These are phyloP conservation scores for Drosophila ambigua DNA, from an alignment of 1,140 invertebrate genomes.

Conservation along the genomic window DNA sequence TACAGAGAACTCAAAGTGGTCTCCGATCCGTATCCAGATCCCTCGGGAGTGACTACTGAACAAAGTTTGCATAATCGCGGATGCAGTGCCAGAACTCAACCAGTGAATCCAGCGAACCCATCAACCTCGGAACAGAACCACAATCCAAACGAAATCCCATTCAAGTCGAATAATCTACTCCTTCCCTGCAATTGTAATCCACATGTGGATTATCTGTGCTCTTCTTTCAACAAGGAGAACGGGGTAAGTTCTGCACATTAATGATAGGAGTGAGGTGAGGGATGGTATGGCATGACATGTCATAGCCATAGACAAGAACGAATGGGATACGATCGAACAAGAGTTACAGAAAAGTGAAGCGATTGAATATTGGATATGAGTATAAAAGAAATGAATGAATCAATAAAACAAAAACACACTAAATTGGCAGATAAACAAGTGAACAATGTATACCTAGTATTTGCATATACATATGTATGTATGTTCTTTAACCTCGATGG, in stretches of 20 bases:
- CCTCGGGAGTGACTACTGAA: conserved; percentile 33
- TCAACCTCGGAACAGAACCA: neutral
- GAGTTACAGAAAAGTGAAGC: too few relatives aligned
- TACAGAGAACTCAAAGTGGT: conserved; percentile 11
- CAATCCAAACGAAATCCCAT: neutral
- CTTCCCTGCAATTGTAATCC: conserved; percentile 43
- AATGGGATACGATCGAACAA: too few relatives aligned
- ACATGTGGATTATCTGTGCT: conserved; percentile 49
- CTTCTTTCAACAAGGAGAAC: conserved; percentile 49
- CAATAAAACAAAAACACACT: too few relatives aligned
- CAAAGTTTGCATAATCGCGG: conserved; percentile 26
- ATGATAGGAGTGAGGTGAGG: too few relatives aligned
- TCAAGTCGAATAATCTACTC: conserved; percentile 18
- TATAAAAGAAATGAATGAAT: too few relatives aligned
- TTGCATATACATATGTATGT: conserved; percentile 21
- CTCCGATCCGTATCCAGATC: conserved; percentile 36
- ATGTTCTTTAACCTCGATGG: conserved; percentile 27
- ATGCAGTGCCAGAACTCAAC: conserved; percentile 9
- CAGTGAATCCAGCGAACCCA: conserved; percentile 1
- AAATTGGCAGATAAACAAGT: too few relatives aligned
- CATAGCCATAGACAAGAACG: too few relatives aligned
- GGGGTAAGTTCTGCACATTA: conserved; percentile 59
- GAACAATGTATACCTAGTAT: neutral
- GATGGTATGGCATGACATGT: too few relatives aligned
- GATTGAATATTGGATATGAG: too few relatives aligned